A percentile compares a stretch with the other conserved stretches of the same genome.
Evolutionary conservation across 2,888 invertebrate genomes (phyloP).

Genomic region (Hyppa rectilinea): DNA sequence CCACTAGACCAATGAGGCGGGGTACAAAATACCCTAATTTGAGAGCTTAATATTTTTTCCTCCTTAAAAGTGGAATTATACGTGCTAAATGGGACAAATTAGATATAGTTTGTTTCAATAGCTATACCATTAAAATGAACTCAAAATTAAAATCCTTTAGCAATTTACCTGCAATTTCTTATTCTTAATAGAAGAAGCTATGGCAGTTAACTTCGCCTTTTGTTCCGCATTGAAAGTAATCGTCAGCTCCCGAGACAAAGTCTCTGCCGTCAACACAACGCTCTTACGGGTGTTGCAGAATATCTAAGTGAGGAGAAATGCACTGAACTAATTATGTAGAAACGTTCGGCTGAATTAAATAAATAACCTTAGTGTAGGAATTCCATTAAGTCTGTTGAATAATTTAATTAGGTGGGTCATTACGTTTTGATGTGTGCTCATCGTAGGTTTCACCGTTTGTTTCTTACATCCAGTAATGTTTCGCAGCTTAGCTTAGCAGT

Average conservation of each 20-base stretch:
- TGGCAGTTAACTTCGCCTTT: conserved; percentile 86
- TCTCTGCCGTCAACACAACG: conserved; percentile 92
- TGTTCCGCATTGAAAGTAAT: conserved; percentile 89
- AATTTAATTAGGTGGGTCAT: conserved; percentile 40
- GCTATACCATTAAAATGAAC: background rate
- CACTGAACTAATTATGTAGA: conserved; percentile 38
- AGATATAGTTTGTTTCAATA: background rate
- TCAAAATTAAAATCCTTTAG: background rate
- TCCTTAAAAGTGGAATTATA: background rate
- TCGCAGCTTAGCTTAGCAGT: no score
- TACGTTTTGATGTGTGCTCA: conserved; percentile 34
- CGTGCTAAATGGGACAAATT: background rate
- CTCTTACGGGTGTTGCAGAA: conserved; percentile 95
- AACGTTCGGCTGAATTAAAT: conserved; percentile 26
- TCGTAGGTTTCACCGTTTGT: conserved; percentile 3
- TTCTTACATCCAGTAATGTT: conserved; percentile 10
- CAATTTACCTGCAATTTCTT: conserved; percentile 86
- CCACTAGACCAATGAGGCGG: no score
- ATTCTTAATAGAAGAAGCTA: conserved; percentile 85
- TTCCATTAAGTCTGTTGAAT: conserved; percentile 19
- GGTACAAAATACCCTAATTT: background rate
- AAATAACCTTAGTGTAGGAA: conserved; percentile 29
- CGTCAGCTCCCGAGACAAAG: conserved; percentile 91
- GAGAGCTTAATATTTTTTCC: background rate
- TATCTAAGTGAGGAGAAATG: conserved; percentile 84